Evolutionary conservation across 2,888 invertebrate species (phyloP).

Genomic region (Campoplex capitator): DNA sequence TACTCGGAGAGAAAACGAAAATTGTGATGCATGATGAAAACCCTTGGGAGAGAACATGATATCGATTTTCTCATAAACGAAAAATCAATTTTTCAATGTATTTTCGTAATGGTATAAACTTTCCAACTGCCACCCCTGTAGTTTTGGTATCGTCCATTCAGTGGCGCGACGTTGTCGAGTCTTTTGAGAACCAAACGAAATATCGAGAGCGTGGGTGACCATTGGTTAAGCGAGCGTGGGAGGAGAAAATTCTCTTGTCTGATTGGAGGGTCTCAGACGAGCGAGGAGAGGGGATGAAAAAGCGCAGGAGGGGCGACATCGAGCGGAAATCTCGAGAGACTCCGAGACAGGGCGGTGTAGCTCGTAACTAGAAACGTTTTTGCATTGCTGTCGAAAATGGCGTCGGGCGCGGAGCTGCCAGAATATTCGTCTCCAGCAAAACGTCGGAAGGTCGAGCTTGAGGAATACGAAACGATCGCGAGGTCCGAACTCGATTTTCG

Average conservation of each 20-base stretch:
- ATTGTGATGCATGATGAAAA: neutral
- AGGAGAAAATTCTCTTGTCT: conserved; percentile 34
- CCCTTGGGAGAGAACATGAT: neutral
- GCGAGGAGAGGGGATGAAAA: conserved; percentile 35
- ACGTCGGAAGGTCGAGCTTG: conserved; percentile 82
- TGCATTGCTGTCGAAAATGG: conserved; percentile 84
- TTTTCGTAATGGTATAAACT: conserved; percentile 10
- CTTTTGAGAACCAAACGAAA: conserved; percentile 27
- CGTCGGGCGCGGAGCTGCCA: conserved; percentile 83
- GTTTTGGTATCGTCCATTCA: conserved; percentile 46
- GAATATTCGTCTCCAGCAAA: conserved; percentile 84
- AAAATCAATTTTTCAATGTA: conserved; percentile 2
- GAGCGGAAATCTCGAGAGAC: conserved; percentile 61
- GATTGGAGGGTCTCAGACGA: conserved; percentile 50
- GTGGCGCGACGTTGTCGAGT: conserved; percentile 59
- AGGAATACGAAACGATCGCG: conserved; percentile 73
- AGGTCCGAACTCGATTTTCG: conserved; percentile 76
- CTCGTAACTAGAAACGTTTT: conserved; percentile 72
- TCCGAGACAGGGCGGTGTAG: conserved; percentile 65
- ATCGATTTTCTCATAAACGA: neutral
- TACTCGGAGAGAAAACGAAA: neutral
- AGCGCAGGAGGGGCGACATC: conserved; percentile 72
- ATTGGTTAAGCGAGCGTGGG: conserved; percentile 63
- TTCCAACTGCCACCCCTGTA: neutral
- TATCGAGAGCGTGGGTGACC: conserved; percentile 45